Conservation (phyloP, 2,113 vertebrate genomes). For the Albula glossodonta region DNA sequence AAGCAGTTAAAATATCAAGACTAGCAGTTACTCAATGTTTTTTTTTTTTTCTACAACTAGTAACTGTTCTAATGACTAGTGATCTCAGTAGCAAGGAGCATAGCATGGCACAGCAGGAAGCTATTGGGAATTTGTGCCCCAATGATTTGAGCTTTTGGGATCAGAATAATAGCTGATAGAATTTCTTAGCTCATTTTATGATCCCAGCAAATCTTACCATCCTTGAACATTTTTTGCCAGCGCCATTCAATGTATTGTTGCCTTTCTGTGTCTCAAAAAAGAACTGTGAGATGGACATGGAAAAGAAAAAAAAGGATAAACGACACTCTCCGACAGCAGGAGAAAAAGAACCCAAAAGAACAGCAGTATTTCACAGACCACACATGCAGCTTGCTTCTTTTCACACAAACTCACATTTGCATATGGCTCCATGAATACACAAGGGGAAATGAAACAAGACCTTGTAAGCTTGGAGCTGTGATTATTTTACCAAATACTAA, state of each 20-base stretch:
- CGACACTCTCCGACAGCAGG: neutral
- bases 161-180: neutral
- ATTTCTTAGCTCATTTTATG: neutral
- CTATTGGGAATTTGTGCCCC: too few species aligned
- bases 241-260: neutral
- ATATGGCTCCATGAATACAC: constrained; percentile 11
- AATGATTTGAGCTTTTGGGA: neutral
- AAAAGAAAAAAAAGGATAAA: neutral
- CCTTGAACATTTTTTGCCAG: neutral
- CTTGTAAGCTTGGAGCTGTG: constrained; percentile 28
- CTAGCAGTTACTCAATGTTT: too few species aligned
- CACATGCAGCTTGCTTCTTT: constrained; percentile 14
- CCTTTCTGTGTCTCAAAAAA: neutral
- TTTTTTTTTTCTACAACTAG: too few species aligned
- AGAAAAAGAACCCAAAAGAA: constrained; percentile 8
- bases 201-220: neutral
- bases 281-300: neutral
- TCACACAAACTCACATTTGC: constrained; percentile 16
- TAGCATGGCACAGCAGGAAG: too few species aligned
- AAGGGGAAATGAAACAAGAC: constrained; percentile 8
- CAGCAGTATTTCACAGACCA: constrained; percentile 18
- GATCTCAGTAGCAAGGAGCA: too few species aligned
- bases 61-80: too few species aligned
- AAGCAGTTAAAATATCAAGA: too few species aligned
- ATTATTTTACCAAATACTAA: constrained; percentile 24